Percentiles rank a stretch among this genome's conserved stretches.
These are phyloP conservation scores for Pluvialis apricaria DNA, from an alignment of 2,113 vertebrate species.

Conservation along the genomic window DNA sequence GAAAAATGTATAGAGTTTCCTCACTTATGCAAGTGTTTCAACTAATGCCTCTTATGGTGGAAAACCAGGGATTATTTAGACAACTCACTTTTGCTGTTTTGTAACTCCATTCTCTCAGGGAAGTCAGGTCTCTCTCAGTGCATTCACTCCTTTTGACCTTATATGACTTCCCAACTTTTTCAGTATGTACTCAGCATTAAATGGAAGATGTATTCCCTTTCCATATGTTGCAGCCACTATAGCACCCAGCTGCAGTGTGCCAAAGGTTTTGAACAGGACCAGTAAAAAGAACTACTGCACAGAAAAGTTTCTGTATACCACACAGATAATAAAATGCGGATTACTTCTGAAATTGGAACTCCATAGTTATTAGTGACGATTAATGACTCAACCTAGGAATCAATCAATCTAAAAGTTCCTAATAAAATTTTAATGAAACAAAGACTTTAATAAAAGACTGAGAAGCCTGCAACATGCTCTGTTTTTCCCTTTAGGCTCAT, in stretches of 20 bases:
- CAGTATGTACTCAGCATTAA: not conserved
- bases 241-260: not conserved
- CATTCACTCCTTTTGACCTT: not conserved
- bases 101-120: not conserved
- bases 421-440: not conserved
- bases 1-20: not conserved
- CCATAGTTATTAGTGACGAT: not conserved
- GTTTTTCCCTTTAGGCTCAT: not conserved
- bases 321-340: not conserved
- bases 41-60: not conserved
- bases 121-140: not conserved
- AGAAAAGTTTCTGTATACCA: not conserved
- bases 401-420: not conserved
- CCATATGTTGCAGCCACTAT: not conserved
- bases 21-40: not conserved
- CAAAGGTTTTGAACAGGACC: not conserved
- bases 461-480: not conserved
- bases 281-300: not conserved
- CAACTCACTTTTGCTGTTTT: not conserved
- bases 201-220: not conserved
- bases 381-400: not conserved
- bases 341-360: not conserved
- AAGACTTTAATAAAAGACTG: not conserved
- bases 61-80: not conserved
- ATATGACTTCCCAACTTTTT: not conserved